Conservation (phyloP, 2,797 vertebrate genomes). For the Acropternis orthonyx region DNA sequence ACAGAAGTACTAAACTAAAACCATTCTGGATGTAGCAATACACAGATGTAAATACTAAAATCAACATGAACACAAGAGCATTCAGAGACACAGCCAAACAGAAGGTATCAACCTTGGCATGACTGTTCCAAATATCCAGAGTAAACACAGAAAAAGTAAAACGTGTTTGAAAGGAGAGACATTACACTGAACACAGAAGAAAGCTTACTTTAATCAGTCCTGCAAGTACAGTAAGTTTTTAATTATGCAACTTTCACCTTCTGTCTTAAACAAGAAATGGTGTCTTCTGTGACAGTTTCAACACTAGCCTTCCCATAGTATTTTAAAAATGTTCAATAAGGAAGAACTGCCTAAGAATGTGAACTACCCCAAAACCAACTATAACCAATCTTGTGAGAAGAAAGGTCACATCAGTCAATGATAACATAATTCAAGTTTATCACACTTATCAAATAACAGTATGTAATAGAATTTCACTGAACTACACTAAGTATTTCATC, state of each 20-base stretch:
- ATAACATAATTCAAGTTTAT: background rate
- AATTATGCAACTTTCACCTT: background rate
- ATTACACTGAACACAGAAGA: rapidly evolving
- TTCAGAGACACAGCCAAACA: background rate
- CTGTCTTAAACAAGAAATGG: background rate
- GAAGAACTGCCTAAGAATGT: background rate
- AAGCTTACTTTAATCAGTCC: background rate
- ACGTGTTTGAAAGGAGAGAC: background rate
- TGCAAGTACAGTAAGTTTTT: background rate
- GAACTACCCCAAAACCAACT: background rate
- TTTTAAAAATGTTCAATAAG: background rate
- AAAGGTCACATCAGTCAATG: background rate
- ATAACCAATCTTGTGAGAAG: background rate
- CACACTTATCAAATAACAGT: background rate
- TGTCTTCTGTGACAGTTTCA: background rate
- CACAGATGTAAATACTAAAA: background rate
- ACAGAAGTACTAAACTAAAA: background rate
- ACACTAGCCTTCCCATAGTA: background rate
- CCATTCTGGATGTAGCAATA: background rate
- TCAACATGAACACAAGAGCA: background rate
- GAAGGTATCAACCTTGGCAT: background rate
- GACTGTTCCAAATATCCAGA: background rate
- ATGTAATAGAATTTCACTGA: background rate
- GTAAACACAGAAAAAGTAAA: background rate
- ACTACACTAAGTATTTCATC: background rate